Evolutionary conservation across 1,140 invertebrate genomes (phyloP), one percentile per base, ranked within the genome.

Genomic region (Nephila pilipes): DNA sequence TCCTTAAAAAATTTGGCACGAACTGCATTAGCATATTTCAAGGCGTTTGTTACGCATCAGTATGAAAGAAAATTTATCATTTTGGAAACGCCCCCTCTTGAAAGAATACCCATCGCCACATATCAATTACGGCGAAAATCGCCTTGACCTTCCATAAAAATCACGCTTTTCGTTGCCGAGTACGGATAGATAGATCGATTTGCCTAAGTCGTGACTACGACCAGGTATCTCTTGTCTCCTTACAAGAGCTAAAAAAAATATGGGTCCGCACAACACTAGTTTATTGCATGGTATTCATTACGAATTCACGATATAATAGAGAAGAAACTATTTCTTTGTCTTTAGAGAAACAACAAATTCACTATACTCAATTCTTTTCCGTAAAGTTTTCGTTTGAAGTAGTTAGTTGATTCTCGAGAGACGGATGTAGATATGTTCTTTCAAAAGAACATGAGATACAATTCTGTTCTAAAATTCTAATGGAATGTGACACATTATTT

Each of bases 91-190:
- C 29, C 91, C 65, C 91, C 91, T 91, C 54, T 75, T 32, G 32
- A 80, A 90, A 90, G 75, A 46, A 55, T n/a, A 54, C 54, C 81
- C 46, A 87, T 79, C 85, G 36, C 83, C 91, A 93, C 91, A 93
- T 93, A 93, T 93, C 91, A 93, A 87, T 93, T 93, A 93, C 91
- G 63, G 32, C 5, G 83, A 93, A 87, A 93, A 93, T 93, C 83
- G 63, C 63, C 91, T 93, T 93, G 91, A 93, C 91, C 85, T 87
- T 93, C 91, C 63, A 93, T 87, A 80, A 93, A 93, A 93, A 93
- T 93, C 91, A 87, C 91, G 91, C 91, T 85, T 93, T 87, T 79
- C 80, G 38, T n/a, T 36, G 90, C 54, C n/a, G 25, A 22, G 55
- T 65, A 25, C 14, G 55, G 69, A 60, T 65, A 20, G 90, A 63